Evolutionary conservation across 2,113 vertebrate genomes (phyloP).

Genomic region (Trematocara unimaculatum): DNA sequence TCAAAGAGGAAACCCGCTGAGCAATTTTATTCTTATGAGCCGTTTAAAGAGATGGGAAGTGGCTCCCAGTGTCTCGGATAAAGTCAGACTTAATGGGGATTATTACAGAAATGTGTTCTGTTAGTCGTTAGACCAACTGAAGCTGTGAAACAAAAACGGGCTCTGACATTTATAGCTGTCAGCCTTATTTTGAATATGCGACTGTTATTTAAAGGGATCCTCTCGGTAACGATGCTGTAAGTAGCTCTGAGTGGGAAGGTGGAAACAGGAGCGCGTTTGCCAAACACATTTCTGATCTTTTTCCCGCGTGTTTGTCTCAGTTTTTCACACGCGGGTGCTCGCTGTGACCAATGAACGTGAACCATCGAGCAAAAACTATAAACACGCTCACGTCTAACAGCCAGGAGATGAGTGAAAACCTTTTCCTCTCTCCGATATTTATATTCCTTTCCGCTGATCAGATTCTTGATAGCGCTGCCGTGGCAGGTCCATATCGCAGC

Average conservation of each 20-base stretch:
- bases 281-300: conserved; percentile 45
- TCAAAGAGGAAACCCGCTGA: conserved; percentile 2
- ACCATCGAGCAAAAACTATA: conserved; percentile 11
- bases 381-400: conserved; percentile 31
- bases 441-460: conserved; percentile 41
- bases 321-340: conserved; percentile 33
- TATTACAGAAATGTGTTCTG: not conserved
- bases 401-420: conserved; percentile 43
- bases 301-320: conserved; percentile 33
- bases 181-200: not conserved
- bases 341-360: conserved; percentile 20
- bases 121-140: not conserved
- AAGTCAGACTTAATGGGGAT: not conserved
- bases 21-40: conserved; percentile 44
- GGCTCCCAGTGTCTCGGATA: not conserved
- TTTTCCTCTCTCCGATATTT: conserved; percentile 34
- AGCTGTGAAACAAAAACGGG: not conserved
- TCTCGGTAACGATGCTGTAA: not conserved
- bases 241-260: conserved; percentile 15
- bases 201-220: not conserved
- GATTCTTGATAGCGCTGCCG: conserved; percentile 26
- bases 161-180: not conserved
- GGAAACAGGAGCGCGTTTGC: not conserved
- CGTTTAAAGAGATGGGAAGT: conserved; percentile 23
- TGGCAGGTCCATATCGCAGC: conserved; percentile 4